A percentile compares a stretch with the other conserved stretches of the same genome.
These are phyloP conservation scores for Gallinago undulata DNA, from an alignment of 2,113 vertebrate species.

Conservation along the genomic window DNA sequence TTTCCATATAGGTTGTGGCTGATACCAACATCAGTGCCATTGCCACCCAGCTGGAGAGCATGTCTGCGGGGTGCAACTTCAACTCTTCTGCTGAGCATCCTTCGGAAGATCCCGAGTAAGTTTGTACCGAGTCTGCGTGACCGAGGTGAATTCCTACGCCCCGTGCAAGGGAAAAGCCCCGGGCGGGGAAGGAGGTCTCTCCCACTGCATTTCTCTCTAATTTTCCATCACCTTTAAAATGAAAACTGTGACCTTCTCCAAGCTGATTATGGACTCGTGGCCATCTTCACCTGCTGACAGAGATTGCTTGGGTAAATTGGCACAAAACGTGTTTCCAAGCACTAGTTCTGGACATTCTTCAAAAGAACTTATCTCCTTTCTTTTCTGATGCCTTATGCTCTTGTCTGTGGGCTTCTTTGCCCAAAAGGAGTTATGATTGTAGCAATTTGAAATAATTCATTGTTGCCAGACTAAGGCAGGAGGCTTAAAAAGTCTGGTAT, in stretches of 20 bases:
- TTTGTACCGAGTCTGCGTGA: neutral
- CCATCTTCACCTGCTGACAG: neutral
- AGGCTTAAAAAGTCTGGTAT: neutral
- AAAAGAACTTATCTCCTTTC: neutral
- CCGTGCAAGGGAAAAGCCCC: neutral
- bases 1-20: conserved; percentile 83
- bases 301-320: neutral
- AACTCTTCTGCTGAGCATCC: conserved; percentile 69
- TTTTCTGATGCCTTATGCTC: neutral
- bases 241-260: neutral
- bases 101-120: conserved; percentile 84
- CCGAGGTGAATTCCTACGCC: neutral
- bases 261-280: neutral
- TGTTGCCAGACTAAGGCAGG: neutral
- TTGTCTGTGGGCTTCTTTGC: neutral
- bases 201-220: neutral
- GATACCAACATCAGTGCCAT: conserved; percentile 95
- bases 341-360: neutral
- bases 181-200: neutral
- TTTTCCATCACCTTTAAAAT: neutral
- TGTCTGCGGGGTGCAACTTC: conserved; percentile 74
- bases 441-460: neutral
- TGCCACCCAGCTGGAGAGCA: conserved; percentile 87
- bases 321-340: neutral
- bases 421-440: neutral